These are phyloP conservation scores for Tragelaphus strepsiceros DNA, from an alignment of 2,113 vertebrate genomes.

Conservation along the genomic window DNA sequence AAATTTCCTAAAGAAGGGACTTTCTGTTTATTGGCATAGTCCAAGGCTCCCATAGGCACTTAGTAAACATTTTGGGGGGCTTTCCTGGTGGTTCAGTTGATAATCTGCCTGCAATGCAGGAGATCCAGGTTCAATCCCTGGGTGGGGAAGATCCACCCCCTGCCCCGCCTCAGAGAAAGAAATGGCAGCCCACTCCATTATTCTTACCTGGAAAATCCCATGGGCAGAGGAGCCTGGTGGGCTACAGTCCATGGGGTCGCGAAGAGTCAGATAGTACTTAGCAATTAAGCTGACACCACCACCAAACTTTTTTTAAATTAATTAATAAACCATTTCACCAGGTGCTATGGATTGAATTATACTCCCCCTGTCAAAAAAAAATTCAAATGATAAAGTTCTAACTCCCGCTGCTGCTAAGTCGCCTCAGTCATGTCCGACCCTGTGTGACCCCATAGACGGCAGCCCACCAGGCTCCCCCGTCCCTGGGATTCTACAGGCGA, in stretches of 20 bases:
- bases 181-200: background rate
- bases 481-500: too few relatives aligned
- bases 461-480: too few relatives aligned
- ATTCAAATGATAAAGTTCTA: background rate
- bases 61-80: background rate
- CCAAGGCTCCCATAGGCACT: background rate
- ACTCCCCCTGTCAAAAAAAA: background rate
- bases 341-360: background rate
- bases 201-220: background rate
- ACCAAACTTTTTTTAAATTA: background rate
- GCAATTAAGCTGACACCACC: background rate
- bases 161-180: background rate
- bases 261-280: background rate
- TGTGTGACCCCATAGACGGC: too few relatives aligned
- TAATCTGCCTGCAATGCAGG: background rate
- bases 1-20: background rate
- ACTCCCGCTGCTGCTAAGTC: too few relatives aligned
- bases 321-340: background rate
- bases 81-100: background rate
- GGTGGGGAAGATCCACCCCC: background rate
- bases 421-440: too few relatives aligned
- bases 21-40: background rate
- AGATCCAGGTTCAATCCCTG: background rate
- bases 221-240: background rate
- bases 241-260: accelerated